A percentile compares a stretch with the other conserved stretches of the same genome.
Evolutionary conservation across 2,797 vertebrate genomes (phyloP).

Genomic region (Fistularia commersonii): DNA sequence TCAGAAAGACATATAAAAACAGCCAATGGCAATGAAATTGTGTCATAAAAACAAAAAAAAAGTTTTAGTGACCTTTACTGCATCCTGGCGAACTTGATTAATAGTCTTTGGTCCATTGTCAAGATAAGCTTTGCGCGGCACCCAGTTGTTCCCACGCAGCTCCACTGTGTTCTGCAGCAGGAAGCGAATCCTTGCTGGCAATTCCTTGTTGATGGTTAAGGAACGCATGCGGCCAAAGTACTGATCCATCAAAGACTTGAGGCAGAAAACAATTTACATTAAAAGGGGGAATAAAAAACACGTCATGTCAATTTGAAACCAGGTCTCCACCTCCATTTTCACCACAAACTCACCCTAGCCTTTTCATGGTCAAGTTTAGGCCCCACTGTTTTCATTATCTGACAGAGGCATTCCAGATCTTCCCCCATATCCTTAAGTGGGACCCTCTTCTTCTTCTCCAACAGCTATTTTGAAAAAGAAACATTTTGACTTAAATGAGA

Average conservation of each 20-base stretch:
- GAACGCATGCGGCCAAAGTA: constrained; percentile 96
- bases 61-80: constrained; percentile 81
- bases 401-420: constrained; percentile 99
- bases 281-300: background rate
- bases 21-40: no score
- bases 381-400: constrained; percentile 99
- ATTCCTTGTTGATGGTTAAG: constrained; percentile 97
- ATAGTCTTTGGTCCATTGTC: constrained; percentile 99
- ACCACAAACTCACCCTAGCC: constrained; percentile 82
- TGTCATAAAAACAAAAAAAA: background rate
- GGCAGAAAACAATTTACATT: background rate
- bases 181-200: constrained; percentile 99
- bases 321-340: background rate
- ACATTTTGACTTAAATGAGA: background rate
- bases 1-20: background rate
- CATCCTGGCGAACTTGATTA: constrained; percentile 99
- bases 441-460: constrained; percentile 99
- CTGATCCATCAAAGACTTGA: constrained; percentile 98
- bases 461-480: constrained; percentile 77
- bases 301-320: background rate
- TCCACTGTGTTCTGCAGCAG: constrained; percentile 99
- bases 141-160: constrained; percentile 93
- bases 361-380: constrained; percentile 98
- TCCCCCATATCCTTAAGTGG: constrained; percentile 99
- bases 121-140: constrained; percentile 97